A percentile compares a stretch with the other conserved stretches of the same genome.
Evolutionary conservation across 1,140 invertebrate genomes (phyloP).

Genomic region (Kradibia gibbosae): DNA sequence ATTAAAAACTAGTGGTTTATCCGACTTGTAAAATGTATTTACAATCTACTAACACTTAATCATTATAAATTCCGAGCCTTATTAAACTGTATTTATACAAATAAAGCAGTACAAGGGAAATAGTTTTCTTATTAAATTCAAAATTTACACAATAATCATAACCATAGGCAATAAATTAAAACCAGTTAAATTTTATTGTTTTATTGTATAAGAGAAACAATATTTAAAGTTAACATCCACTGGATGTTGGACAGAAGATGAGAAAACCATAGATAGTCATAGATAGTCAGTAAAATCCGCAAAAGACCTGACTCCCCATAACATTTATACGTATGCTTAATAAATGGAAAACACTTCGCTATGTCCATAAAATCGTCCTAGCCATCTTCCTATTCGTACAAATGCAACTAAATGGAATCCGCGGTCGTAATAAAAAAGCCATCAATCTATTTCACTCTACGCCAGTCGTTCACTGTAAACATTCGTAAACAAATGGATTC

Average conservation of each 20-base stretch:
- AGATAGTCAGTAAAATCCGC: slow-evolving; percentile 2
- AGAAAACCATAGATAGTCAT: slow-evolving; percentile 4
- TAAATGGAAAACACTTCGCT: slow-evolving; percentile 31
- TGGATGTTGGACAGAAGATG: neutral
- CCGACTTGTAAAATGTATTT: no score
- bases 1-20: no score
- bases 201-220: neutral
- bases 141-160: neutral
- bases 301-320: neutral
- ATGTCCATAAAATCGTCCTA: neutral
- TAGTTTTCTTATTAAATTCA: neutral
- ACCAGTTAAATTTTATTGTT: neutral
- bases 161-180: neutral
- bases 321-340: slow-evolving; percentile 17
- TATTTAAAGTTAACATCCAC: neutral
- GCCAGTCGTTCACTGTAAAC: neutral
- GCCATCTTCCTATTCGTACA: neutral
- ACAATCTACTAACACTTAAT: no score
- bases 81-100: neutral
- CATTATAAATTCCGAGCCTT: neutral
- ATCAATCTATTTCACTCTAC: slow-evolving; percentile 27
- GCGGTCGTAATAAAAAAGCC: slow-evolving; percentile 42
- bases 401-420: slow-evolving; percentile 37
- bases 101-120: neutral
- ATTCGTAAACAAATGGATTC: slow-evolving; percentile 33